Conservation (phyloP, 2,113 vertebrate genomes). For the Muntiacus reevesi region DNA sequence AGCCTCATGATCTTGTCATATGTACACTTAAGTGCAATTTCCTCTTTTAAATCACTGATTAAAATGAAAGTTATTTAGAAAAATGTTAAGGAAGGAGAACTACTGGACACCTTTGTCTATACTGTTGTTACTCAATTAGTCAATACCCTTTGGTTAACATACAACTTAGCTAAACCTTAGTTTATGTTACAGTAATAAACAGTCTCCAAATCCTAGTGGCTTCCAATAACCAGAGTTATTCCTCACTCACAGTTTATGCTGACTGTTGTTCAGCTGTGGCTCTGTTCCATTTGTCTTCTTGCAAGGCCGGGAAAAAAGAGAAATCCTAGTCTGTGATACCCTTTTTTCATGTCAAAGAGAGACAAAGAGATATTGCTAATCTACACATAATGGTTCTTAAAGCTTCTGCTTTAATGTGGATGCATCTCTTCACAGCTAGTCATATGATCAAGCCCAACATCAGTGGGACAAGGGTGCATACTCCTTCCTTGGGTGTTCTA, state of each 20-base stretch:
- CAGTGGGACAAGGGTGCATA: background rate
- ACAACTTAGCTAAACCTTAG: background rate
- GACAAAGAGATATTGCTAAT: background rate
- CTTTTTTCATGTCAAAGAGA: background rate
- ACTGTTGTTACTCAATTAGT: background rate
- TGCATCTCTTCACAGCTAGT: background rate
- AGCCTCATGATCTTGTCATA: background rate
- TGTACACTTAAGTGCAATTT: background rate
- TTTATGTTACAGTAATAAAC: background rate
- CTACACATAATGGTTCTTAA: background rate
- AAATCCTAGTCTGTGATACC: background rate
- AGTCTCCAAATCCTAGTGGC: background rate
- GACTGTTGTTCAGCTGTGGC: background rate
- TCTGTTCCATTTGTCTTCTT: background rate
- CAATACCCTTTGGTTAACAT: background rate
- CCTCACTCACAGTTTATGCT: background rate
- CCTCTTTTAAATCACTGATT: background rate
- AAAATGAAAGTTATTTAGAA: constrained; percentile 1
- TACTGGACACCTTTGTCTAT: background rate
- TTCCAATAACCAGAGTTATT: background rate
- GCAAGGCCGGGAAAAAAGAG: background rate
- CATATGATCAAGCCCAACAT: background rate
- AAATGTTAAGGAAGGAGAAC: constrained; percentile 5
- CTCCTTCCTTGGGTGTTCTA: background rate
- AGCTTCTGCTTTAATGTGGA: background rate